Conservation (phyloP, 1,140 invertebrate species). For the Diorhabda elongata region DNA sequence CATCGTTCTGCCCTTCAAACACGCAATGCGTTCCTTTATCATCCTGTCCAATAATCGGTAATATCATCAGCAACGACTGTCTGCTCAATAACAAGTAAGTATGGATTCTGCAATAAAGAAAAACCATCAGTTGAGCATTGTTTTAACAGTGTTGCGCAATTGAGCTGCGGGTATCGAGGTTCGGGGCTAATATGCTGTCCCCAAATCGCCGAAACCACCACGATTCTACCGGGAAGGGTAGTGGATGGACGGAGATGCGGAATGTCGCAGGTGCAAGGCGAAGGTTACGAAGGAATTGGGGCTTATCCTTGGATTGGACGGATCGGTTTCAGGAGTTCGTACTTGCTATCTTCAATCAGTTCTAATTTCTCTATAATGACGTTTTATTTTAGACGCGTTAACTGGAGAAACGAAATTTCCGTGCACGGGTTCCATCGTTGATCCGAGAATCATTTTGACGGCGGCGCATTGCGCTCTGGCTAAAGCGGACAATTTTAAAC, state of each 20-base stretch:
- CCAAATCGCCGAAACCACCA: constrained; percentile 19
- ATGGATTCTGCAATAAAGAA: constrained; percentile 3
- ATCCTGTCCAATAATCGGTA: constrained; percentile 40
- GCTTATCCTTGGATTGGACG: constrained; percentile 63
- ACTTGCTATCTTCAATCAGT: background rate
- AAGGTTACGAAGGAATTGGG: constrained; percentile 61
- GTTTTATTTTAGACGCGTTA: constrained; percentile 51
- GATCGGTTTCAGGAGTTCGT: constrained; percentile 61
- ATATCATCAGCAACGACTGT: constrained; percentile 43
- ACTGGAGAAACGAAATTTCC: constrained; percentile 60
- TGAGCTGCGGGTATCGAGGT: constrained; percentile 48
- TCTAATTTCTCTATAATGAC: background rate
- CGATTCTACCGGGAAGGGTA: constrained; percentile 23
- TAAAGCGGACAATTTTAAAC: constrained; percentile 61
- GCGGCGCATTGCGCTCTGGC: constrained; percentile 68
- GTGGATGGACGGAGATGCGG: constrained; percentile 52
- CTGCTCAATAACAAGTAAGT: constrained; percentile 42
- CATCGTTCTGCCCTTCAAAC: constrained; percentile 38
- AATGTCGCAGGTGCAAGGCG: constrained; percentile 57
- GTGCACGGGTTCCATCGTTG: constrained; percentile 66
- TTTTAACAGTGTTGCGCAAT: constrained; percentile 37
- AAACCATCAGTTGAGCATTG: too few species aligned
- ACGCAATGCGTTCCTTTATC: constrained; percentile 42
- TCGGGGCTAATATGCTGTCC: constrained; percentile 49
- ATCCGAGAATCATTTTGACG: constrained; percentile 58